Conservation (phyloP, 2,113 vertebrate species). For the Halichoeres trimaculatus region DNA sequence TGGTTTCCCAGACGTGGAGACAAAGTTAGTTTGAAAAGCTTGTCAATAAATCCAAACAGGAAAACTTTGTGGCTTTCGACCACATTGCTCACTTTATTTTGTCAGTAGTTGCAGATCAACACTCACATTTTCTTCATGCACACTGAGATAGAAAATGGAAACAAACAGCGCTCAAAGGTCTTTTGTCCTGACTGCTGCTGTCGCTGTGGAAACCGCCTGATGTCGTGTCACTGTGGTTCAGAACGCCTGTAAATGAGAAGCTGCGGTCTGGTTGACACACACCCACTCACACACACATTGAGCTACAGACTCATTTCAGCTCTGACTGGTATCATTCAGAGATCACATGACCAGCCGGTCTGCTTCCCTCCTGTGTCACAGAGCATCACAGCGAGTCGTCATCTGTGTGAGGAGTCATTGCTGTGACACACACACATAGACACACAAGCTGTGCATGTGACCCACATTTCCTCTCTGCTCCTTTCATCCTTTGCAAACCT, state of each 20-base stretch:
- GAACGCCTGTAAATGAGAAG: slow-evolving; percentile 45
- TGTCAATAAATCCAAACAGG: neutral
- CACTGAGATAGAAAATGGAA: neutral
- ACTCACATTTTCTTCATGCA: neutral
- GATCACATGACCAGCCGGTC: slow-evolving; percentile 39
- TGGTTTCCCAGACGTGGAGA: neutral
- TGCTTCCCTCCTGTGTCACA: slow-evolving; percentile 37
- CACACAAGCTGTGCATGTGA: neutral
- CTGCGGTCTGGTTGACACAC: slow-evolving; percentile 46
- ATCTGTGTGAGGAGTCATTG: slow-evolving; percentile 20
- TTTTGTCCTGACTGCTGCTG: slow-evolving; percentile 22
- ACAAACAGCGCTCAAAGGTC: slow-evolving; percentile 4
- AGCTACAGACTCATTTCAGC: slow-evolving; percentile 23
- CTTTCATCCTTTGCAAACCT: neutral
- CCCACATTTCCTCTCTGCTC: neutral
- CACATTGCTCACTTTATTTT: neutral
- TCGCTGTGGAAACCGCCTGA: slow-evolving; percentile 49
- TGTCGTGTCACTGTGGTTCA: slow-evolving; percentile 65
- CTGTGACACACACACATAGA: neutral
- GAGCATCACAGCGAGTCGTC: slow-evolving; percentile 14
- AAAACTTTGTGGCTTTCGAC: neutral
- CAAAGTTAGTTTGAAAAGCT: neutral
- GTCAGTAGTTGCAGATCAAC: neutral
- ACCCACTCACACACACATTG: slow-evolving; percentile 1
- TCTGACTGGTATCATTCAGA: slow-evolving; percentile 27